Conservation (phyloP, 2,888 invertebrate genomes). For the Ellobium chinense region DNA sequence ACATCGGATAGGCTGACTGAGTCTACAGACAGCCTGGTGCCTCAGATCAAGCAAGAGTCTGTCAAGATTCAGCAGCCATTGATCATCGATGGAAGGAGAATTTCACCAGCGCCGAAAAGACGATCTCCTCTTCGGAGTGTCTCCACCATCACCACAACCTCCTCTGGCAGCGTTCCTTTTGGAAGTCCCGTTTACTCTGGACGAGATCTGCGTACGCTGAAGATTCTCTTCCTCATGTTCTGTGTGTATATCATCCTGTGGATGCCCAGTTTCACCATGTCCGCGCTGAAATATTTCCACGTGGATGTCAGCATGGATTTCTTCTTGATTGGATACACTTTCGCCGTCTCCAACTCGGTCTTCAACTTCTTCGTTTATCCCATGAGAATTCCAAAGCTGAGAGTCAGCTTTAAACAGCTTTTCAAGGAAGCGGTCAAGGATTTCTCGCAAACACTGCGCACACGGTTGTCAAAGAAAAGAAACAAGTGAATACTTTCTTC, state of each 20-base stretch:
- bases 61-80: no score
- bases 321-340: neutral
- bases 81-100: no score
- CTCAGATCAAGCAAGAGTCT: no score
- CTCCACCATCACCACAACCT: no score
- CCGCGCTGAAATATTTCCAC: neutral
- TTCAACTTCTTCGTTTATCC: constrained; percentile 42
- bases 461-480: no score
- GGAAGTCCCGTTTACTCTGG: constrained; percentile 11
- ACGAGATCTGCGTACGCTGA: constrained; percentile 23
- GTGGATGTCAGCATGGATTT: constrained; percentile 10
- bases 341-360: constrained; percentile 30
- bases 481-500: neutral
- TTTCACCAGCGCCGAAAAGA: no score
- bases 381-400: constrained; percentile 26
- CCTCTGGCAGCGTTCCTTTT: constrained; percentile 12
- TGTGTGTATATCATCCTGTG: constrained; percentile 28
- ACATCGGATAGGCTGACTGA: no score
- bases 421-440: neutral
- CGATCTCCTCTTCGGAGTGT: no score
- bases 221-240: constrained; percentile 36
- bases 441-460: no score
- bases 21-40: no score
- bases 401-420: constrained; percentile 13
- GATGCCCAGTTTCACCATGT: constrained; percentile 17